phyloP scores from a whole-genome alignment of 2,888 invertebrate genomes.

The Lysandra bellargus region DNA sequence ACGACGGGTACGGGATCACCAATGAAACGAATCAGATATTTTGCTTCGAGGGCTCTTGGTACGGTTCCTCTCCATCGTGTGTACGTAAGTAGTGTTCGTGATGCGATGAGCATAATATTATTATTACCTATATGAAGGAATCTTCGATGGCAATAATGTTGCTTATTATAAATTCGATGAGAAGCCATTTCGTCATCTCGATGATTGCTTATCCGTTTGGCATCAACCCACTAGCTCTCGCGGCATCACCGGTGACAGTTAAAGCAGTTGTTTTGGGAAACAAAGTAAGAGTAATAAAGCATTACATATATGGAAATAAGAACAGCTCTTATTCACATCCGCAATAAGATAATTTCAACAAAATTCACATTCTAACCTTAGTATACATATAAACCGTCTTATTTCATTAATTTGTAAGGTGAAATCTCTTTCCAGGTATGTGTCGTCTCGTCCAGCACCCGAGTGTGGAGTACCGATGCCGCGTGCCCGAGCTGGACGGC shows the following conservation, averaged over 20 bases:
- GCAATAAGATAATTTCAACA: neutral
- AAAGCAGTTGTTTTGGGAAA: too few species aligned
- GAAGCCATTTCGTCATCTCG: too few species aligned
- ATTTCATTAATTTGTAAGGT: neutral
- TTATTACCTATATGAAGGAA: too few species aligned
- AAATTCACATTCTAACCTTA: neutral
- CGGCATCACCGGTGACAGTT: too few species aligned
- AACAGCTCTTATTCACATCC: too few species aligned
- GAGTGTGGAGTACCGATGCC: slow-evolving; percentile 23
- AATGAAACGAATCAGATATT: slow-evolving; percentile 2
- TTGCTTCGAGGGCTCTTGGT: slow-evolving; percentile 20
- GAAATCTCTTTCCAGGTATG: neutral
- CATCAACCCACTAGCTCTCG: too few species aligned
- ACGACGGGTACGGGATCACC: neutral
- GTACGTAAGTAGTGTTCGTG: slow-evolving; percentile 8
- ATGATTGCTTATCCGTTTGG: too few species aligned
- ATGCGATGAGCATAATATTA: too few species aligned
- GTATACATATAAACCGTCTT: neutral
- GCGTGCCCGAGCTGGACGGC: slow-evolving; percentile 8
- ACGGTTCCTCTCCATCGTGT: neutral
- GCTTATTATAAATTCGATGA: too few species aligned
- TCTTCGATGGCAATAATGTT: too few species aligned
- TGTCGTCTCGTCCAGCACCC: slow-evolving; percentile 16
- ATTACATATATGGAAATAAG: too few species aligned
- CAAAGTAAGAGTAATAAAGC: too few species aligned